A percentile compares a stretch with the other conserved stretches of the same genome.
phyloP scores from a whole-genome alignment of 2,797 vertebrate genomes.

The Pristis pectinata region DNA sequence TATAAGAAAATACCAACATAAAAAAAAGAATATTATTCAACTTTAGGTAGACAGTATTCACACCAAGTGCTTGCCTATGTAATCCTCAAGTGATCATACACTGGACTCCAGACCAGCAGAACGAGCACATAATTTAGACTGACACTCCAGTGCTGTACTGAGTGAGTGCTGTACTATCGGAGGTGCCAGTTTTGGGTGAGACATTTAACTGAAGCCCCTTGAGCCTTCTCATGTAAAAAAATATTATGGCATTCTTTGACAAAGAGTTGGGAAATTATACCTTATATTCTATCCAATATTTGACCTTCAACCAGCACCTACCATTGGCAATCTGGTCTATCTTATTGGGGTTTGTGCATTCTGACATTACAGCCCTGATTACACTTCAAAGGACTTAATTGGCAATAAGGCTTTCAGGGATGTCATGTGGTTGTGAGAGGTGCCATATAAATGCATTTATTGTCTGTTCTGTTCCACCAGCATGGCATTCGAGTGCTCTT shows the following conservation, averaged over 20 bases:
- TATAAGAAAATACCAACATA: too few species aligned
- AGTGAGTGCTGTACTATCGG: neutral
- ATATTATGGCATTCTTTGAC: neutral
- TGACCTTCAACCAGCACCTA: neutral
- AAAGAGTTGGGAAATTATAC: neutral
- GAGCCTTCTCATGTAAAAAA: neutral
- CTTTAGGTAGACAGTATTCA: neutral
- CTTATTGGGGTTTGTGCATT: neutral
- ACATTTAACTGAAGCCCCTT: neutral
- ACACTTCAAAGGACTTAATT: neutral
- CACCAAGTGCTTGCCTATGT: neutral
- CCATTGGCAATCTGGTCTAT: neutral
- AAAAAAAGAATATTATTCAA: neutral
- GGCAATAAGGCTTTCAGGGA: neutral
- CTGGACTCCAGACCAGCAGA: neutral
- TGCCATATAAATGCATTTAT: neutral
- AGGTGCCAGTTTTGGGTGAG: neutral
- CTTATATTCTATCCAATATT: neutral
- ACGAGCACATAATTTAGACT: neutral
- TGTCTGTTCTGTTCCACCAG: neutral
- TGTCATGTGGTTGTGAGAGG: neutral
- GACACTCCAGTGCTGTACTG: neutral
- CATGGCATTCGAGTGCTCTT: neutral
- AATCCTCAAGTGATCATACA: neutral
- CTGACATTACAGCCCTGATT: neutral